Evolutionary conservation across 2,113 vertebrate species (phyloP).

Genomic region (Vimba vimba): DNA sequence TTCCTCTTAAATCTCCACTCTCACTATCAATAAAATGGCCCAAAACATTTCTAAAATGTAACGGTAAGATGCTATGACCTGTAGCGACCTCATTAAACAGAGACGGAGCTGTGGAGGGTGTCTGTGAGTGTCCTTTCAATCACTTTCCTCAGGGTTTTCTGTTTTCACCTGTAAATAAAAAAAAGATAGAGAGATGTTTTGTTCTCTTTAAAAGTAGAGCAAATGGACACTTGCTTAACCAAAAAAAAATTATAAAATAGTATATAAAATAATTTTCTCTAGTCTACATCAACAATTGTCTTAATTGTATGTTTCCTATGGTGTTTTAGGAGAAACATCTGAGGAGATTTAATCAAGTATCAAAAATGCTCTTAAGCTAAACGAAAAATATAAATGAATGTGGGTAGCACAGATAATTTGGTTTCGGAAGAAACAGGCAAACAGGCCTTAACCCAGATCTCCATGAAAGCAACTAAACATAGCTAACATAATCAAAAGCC

Average conservation of each 20-base stretch:
- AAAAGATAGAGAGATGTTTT: background rate
- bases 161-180: background rate
- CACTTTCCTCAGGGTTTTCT: background rate
- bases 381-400: background rate
- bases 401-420: background rate
- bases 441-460: background rate
- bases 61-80: conserved; percentile 14
- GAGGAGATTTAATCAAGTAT: background rate
- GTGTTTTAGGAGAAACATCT: background rate
- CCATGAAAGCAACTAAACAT: conserved; percentile 14
- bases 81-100: background rate
- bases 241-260: background rate
- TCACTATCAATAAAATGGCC: background rate
- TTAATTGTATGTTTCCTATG: background rate
- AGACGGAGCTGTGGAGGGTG: background rate
- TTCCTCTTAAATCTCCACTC: background rate
- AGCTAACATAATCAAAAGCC: conserved; percentile 1
- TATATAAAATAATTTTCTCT: background rate
- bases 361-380: background rate
- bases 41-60: conserved; percentile 16
- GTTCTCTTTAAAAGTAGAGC: background rate
- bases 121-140: conserved; percentile 4
- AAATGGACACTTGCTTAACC: background rate
- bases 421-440: background rate
- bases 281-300: background rate